Evolutionary conservation across 2,888 invertebrate species (phyloP), one percentile per base, ranked within the genome.

Genomic region (Miltochrista miniata): DNA sequence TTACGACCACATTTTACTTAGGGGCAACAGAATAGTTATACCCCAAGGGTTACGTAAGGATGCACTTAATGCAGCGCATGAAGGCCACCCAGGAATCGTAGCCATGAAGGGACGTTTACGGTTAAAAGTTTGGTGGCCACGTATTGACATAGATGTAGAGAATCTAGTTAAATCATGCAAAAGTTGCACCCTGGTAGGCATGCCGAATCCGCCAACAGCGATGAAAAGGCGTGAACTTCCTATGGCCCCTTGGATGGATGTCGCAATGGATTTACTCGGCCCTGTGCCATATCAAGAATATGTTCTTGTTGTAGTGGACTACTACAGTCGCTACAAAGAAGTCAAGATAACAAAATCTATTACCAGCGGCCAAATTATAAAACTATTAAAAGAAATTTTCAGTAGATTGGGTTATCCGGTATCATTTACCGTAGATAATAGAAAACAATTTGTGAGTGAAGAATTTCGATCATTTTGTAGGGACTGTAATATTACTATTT

Each of bases 231-330:
- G 60, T 0, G 60, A 51, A 9, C 14, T 64, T 0, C 63, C 64
- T 8, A 0, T n/a, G 2, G 18, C 42, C n/a, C 41, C 60, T 1
- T 70, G 64, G 64, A 38, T 61, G 5, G 66, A 64, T 33, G 31
- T 57, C 0, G 64, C 63, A 0, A 56, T 68, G 0, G 69, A 67
- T 31, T 33, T 65, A 0, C 7, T 69, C 12, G 69, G 66, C 0
- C 70, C 68, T 0, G 13, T 71, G 2, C 68, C 69, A 0, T 60
- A 14, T n/a, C 58, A 69, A 5, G 56, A 68, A 31, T 7, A 43
- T 34, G 11, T 38, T 18, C 15, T 38, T 7, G 38, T 38, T 0
- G 7, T 38, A 1, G 15, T 38, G 5, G 38, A 38, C 38, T 38
- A 38, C 10, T 38, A 18, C n/a, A 18, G 18, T 24, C 24, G 41